Base-by-base conservation (phyloP, 2,888 invertebrate species). In the Elysia crispata region DNA sequence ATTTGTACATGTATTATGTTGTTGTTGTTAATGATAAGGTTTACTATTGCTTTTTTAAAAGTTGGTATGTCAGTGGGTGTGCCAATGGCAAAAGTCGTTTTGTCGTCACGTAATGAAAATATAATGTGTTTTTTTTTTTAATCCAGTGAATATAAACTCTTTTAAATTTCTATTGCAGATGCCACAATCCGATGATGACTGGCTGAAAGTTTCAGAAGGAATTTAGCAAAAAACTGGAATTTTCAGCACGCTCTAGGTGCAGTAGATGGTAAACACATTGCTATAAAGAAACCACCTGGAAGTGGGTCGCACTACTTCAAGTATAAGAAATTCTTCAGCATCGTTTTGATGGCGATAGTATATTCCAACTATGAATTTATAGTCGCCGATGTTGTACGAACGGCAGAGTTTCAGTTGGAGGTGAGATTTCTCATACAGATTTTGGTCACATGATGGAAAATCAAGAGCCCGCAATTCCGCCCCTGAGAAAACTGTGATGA, bases 381-480 rank as follows among this genome's bases (percentile, higher is more conserved):
- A 70, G 70, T 70, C 70, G n/a, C 49, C 70, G 70, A 41, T 70
- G 49, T 70, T 70, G 70, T 70, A 41, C 33, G 70, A 70, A 70
- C 70, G 70, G 70, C 31, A 31, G 70, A 70, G n/a, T 33, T 1
- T 70, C 70, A 33, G 70, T 33, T 49, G 41, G 70, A 41, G 70
- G 70, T 31, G 31, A 8, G 70, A 70, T 70, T 70, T 70, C 70
- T 49, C 70, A 70, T n/a, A 33, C 70, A 70, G 49, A 31, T 70
- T 70, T 70, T 70, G 70, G 70, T n/a, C 67, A 11, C 28, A 60
- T 60, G 60, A 60, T 60, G 60, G 60, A 60, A 5, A 60, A 60
- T 3, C 60, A 60, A 60, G 60, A 60, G 15, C 41, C 11, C 41
- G 41, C 41, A 41, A 41, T 20, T 60, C 60, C 60, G 5, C 60